Conservation (phyloP, 2,888 invertebrate genomes). For the Agonopterix arenella region DNA sequence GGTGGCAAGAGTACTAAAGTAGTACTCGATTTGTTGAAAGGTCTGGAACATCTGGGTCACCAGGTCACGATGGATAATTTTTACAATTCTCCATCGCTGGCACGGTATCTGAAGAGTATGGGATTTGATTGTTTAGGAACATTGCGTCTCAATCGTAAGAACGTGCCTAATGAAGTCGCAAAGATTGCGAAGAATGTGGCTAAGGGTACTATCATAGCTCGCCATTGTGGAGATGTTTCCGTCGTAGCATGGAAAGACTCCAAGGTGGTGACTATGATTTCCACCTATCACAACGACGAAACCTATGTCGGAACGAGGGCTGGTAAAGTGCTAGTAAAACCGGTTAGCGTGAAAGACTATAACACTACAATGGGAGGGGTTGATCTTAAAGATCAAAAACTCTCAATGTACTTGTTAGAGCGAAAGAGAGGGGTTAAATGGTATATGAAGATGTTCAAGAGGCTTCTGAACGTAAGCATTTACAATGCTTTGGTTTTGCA, state of each 20-base stretch:
- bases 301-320: not conserved
- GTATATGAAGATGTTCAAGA: no score
- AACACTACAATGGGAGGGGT: no score
- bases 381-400: not conserved
- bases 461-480: no score
- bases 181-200: not conserved
- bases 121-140: slow-evolving; percentile 12
- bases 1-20: slow-evolving; percentile 18
- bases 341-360: slow-evolving; percentile 12
- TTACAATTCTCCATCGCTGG: slow-evolving; percentile 22
- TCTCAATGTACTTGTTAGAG: no score
- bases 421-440: slow-evolving; percentile 4
- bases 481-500: no score
- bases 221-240: slow-evolving; percentile 6
- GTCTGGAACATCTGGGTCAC: slow-evolving; percentile 19
- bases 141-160: no score
- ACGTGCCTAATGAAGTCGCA: no score
- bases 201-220: slow-evolving; percentile 1
- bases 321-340: slow-evolving; percentile 1
- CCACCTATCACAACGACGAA: slow-evolving; percentile 6
- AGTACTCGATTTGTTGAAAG: slow-evolving; percentile 9
- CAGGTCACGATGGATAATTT: slow-evolving; percentile 23
- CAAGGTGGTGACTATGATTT: slow-evolving; percentile 7
- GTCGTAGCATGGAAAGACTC: slow-evolving; percentile 7
- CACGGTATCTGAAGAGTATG: slow-evolving; percentile 16